Conservation (phyloP, 2,888 invertebrate species). For the Amblyteles armatorius region DNA sequence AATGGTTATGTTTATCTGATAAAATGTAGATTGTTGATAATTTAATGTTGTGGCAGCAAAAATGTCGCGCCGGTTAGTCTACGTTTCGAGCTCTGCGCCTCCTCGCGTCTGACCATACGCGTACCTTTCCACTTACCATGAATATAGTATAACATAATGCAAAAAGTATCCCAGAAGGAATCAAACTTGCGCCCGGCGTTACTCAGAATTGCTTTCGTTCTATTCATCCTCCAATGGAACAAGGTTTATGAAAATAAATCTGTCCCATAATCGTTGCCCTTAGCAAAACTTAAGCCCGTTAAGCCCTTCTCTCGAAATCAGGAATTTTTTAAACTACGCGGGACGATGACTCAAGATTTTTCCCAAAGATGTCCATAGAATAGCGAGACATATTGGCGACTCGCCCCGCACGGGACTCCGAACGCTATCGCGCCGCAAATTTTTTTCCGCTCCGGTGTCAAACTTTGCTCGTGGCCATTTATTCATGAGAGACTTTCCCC, state of each 20-base stretch:
- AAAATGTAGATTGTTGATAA: no score
- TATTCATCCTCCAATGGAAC: not conserved
- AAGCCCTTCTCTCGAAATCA: not conserved
- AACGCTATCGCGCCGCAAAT: not conserved
- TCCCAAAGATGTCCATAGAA: not conserved
- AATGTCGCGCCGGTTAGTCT: not conserved
- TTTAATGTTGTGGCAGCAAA: no score
- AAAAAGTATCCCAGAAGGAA: no score
- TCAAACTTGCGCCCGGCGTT: no score
- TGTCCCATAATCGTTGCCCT: not conserved
- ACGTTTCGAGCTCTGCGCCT: not conserved
- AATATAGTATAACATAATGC: no score
- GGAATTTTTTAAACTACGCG: not conserved
- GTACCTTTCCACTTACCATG: not conserved
- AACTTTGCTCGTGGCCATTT: not conserved
- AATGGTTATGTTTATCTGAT: no score
- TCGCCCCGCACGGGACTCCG: not conserved
- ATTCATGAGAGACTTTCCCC: slow-evolving; percentile 6
- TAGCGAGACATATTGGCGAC: not conserved
- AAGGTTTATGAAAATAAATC: not conserved
- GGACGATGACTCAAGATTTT: not conserved
- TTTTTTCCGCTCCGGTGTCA: not conserved
- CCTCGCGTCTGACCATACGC: slow-evolving; percentile 20
- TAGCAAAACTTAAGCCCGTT: not conserved
- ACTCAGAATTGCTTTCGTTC: no score